Conservation (phyloP, 1,140 invertebrate genomes). For the Planococcus citri region DNA sequence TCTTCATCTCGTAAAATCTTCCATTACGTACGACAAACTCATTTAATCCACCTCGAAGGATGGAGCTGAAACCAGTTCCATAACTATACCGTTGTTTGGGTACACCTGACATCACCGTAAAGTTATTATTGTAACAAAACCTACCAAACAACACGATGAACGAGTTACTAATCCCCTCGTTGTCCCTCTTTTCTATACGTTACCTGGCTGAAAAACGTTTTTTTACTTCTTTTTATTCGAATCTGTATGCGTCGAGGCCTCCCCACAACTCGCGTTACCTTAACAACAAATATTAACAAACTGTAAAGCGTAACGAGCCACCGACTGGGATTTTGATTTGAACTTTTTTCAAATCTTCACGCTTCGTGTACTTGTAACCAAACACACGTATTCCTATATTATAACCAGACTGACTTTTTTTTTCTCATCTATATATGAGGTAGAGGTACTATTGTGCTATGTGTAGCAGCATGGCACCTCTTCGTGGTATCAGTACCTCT, state of each 20-base stretch:
- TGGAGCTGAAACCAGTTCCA: too few relatives aligned
- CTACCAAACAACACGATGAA: conserved; percentile 9
- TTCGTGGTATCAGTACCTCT: too few relatives aligned
- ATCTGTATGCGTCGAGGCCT: neutral
- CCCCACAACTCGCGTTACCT: neutral
- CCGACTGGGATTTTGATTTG: conserved; percentile 6
- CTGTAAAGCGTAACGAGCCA: conserved; percentile 3
- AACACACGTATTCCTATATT: too few relatives aligned
- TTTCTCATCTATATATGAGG: too few relatives aligned
- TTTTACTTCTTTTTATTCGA: neutral
- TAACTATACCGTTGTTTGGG: neutral
- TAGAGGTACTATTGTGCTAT: too few relatives aligned
- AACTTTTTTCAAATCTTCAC: conserved; percentile 4
- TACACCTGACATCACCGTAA: neutral
- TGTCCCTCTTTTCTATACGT: neutral
- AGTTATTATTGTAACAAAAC: conserved; percentile 20
- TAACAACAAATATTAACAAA: conserved; percentile 12
- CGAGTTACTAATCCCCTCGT: neutral
- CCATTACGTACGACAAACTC: too few relatives aligned
- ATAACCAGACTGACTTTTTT: too few relatives aligned
- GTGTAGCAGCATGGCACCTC: too few relatives aligned
- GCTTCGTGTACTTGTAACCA: too few relatives aligned
- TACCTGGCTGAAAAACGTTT: conserved; percentile 14
- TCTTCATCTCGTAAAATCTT: too few relatives aligned
- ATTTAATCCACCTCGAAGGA: too few relatives aligned